Conservation (phyloP, 2,888 invertebrate species). For the Nysson spinosus region DNA sequence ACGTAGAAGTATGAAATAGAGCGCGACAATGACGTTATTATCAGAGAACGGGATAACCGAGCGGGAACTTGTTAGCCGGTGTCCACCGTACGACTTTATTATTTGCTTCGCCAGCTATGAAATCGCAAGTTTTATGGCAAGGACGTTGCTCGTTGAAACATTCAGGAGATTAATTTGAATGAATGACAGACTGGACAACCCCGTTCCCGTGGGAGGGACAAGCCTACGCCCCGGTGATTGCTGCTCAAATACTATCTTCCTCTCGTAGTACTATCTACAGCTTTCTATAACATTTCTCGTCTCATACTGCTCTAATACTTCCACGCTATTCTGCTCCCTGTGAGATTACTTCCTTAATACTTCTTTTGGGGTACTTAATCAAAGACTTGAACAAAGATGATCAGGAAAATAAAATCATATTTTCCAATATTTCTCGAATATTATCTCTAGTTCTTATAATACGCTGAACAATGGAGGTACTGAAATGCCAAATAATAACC, state of each 20-base stretch:
- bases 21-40: neutral
- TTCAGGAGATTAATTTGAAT: conserved; percentile 63
- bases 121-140: conserved; percentile 49
- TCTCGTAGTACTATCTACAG: no score
- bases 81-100: conserved; percentile 39
- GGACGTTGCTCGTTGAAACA: conserved; percentile 57
- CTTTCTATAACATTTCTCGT: no score
- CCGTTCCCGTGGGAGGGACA: conserved; percentile 50
- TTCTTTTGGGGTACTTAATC: conserved; percentile 46
- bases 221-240: conserved; percentile 69
- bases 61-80: conserved; percentile 38
- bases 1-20: neutral
- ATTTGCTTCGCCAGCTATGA: conserved; percentile 37
- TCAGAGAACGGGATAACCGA: neutral
- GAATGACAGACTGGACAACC: conserved; percentile 63
- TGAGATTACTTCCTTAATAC: conserved; percentile 65
- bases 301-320: neutral
- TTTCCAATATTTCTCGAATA: no score
- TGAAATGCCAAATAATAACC: no score
- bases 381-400: conserved; percentile 26
- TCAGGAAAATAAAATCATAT: no score
- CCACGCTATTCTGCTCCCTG: conserved; percentile 5
- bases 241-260: conserved; percentile 39
- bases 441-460: no score
- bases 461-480: no score